Conservation (phyloP, 1,140 invertebrate species). For the Monomorium pharaonis region DNA sequence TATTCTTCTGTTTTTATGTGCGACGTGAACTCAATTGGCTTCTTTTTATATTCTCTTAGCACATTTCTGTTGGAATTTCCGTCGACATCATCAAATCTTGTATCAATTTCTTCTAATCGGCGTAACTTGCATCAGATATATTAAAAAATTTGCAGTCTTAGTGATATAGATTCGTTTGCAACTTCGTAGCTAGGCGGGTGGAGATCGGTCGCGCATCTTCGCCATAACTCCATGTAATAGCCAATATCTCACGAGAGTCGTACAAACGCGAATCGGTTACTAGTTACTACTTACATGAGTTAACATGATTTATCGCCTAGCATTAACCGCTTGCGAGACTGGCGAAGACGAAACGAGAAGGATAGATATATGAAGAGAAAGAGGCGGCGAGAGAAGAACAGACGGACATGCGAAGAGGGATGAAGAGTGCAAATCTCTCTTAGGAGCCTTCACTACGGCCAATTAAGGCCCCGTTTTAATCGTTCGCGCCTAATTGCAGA, state of each 20-base stretch:
- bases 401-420: conserved; percentile 55
- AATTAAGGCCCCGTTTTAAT: conserved; percentile 84
- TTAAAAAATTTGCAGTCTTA: conserved; percentile 16
- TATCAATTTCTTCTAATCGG: neutral
- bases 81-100: neutral
- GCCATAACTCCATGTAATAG: conserved; percentile 82
- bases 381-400: conserved; percentile 30
- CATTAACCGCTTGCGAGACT: conserved; percentile 56
- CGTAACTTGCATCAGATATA: neutral
- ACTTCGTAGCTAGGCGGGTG: conserved; percentile 47
- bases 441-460: conserved; percentile 73
- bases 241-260: conserved; percentile 82
- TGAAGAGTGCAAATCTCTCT: conserved; percentile 76
- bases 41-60: neutral
- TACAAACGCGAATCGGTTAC: conserved; percentile 83
- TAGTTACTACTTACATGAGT: conserved; percentile 82
- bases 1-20: neutral
- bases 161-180: conserved; percentile 70
- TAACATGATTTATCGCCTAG: conserved; percentile 81
- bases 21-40: neutral
- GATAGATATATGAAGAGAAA: conserved; percentile 43
- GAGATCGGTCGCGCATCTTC: conserved; percentile 52
- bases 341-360: conserved; percentile 56
- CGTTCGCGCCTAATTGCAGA: conserved; percentile 81
- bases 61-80: neutral